Evolutionary conservation across 2,888 invertebrate genomes (phyloP).

Genomic region (Carpatolechia fugitivella): DNA sequence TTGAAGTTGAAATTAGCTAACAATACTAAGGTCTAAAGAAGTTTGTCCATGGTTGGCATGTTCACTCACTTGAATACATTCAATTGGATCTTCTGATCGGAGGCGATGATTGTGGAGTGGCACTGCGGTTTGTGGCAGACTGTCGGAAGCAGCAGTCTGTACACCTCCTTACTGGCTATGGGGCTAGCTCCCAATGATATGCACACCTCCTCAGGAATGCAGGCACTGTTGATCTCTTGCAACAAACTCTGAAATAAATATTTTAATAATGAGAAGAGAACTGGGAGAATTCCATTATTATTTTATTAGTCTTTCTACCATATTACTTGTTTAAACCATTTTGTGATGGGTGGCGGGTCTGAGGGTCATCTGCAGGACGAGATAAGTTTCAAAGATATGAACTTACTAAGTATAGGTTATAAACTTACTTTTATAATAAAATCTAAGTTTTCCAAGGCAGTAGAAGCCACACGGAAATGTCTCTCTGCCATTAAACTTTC

Average conservation of each 20-base stretch:
- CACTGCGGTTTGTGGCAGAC: conserved; percentile 65
- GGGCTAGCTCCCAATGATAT: conserved; percentile 63
- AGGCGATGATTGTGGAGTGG: conserved; percentile 57
- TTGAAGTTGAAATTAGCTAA: too few relatives aligned
- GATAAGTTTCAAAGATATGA: too few relatives aligned
- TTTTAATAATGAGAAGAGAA: not conserved
- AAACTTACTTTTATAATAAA: conserved; percentile 63
- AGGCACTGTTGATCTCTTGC: conserved; percentile 58
- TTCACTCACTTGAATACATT: conserved; percentile 60
- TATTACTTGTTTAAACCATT: too few relatives aligned
- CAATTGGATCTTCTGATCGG: conserved; percentile 62
- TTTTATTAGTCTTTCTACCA: too few relatives aligned
- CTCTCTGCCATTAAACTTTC: conserved; percentile 63
- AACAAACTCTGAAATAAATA: conserved; percentile 48
- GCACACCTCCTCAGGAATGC: conserved; percentile 66
- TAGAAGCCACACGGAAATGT: conserved; percentile 61
- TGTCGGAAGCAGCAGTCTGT: conserved; percentile 57
- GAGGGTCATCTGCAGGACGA: too few relatives aligned
- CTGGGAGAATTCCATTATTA: not conserved
- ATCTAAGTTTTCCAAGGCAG: conserved; percentile 67
- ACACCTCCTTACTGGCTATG: conserved; percentile 64
- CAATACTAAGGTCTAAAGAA: too few relatives aligned
- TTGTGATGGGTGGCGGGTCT: too few relatives aligned
- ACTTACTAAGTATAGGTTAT: too few relatives aligned
- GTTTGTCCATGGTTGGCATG: too few relatives aligned